Percentiles rank a stretch among this genome's conserved stretches.
phyloP scores from a whole-genome alignment of 1,140 invertebrate species.

The Portunus trituberculatus region DNA sequence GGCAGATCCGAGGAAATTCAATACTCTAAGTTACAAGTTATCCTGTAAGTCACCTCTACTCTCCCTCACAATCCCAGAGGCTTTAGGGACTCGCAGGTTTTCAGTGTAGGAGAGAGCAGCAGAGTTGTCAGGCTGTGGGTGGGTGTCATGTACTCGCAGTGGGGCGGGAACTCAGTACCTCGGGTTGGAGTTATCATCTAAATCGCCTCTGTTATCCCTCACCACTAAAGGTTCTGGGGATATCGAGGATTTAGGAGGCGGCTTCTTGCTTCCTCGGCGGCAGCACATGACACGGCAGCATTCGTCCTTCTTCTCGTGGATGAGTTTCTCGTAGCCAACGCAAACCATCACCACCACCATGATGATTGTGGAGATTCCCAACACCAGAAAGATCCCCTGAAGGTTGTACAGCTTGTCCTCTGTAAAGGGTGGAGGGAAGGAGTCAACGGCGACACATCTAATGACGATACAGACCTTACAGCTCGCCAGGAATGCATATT shows the following conservation, averaged over 20 bases:
- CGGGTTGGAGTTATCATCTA: slow-evolving; percentile 36
- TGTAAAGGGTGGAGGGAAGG: not conserved
- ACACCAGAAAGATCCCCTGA: slow-evolving; percentile 75
- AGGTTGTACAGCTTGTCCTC: slow-evolving; percentile 75
- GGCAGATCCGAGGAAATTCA: not conserved
- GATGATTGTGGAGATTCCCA: slow-evolving; percentile 77
- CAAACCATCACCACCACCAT: slow-evolving; percentile 77
- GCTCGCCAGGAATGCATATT: no score
- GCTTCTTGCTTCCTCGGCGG: slow-evolving; percentile 34
- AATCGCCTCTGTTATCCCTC: slow-evolving; percentile 38
- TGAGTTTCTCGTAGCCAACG: slow-evolving; percentile 77
- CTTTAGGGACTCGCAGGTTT: no score
- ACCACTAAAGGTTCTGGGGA: slow-evolving; percentile 76
- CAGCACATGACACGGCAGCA: slow-evolving; percentile 72
- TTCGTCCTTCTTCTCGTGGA: slow-evolving; percentile 73
- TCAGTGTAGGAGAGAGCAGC: no score
- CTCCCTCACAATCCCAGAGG: no score
- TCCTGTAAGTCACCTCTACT: no score
- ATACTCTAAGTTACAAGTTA: no score
- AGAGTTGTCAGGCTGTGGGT: no score
- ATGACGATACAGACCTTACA: no score
- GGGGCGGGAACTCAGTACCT: slow-evolving; percentile 4
- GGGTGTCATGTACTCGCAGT: not conserved
- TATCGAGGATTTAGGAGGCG: slow-evolving; percentile 61
- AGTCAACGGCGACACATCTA: not conserved